These are phyloP conservation scores for Muntiacus muntjak DNA, from an alignment of 2,113 vertebrate species.

Conservation along the genomic window DNA sequence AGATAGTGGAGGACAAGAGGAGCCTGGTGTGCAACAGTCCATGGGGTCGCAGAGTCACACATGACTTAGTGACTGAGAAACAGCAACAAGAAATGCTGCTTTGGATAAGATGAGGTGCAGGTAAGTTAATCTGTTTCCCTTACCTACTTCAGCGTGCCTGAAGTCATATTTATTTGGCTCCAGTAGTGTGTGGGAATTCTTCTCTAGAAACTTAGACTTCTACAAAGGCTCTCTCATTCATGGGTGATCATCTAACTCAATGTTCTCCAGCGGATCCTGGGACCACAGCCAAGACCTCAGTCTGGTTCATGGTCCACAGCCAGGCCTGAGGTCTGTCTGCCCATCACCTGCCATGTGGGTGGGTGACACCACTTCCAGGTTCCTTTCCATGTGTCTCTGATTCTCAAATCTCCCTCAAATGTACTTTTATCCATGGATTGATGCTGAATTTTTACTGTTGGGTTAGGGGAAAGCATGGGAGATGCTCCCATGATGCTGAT, in stretches of 20 bases:
- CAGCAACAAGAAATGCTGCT: background rate
- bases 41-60: background rate
- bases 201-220: background rate
- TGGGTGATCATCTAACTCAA: background rate
- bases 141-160: background rate
- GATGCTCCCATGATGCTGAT: background rate
- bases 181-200: background rate
- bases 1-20: background rate
- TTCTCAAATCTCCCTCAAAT: background rate
- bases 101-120: background rate
- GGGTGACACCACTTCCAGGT: background rate
- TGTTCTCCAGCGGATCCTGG: background rate
- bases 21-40: background rate
- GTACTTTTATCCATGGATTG: background rate
- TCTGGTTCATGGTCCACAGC: background rate
- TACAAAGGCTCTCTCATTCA: background rate
- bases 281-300: background rate
- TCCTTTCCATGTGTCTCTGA: background rate
- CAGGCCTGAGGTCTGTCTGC: background rate
- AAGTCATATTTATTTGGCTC: background rate
- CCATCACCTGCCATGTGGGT: too few species aligned
- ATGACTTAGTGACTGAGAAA: background rate
- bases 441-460: background rate
- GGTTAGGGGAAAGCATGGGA: background rate
- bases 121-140: background rate